A percentile compares a stretch with the other conserved stretches of the same genome.
phyloP scores from a whole-genome alignment of 2,113 vertebrate genomes.

The Chionomys nivalis region DNA sequence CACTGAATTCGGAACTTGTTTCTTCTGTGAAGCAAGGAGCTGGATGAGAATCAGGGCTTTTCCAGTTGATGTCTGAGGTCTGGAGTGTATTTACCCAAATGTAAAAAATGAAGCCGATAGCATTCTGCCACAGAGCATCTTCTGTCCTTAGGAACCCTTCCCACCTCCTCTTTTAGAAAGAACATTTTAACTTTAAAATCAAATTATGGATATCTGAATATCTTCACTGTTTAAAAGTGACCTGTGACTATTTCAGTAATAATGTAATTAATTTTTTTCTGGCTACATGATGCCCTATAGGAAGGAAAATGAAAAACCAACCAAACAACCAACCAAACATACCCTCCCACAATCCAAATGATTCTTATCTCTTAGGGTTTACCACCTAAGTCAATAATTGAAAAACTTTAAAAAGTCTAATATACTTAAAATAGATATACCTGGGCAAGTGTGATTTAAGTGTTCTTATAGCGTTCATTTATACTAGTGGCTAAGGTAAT shows the following conservation, averaged over 20 bases:
- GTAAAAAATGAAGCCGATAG: slow-evolving; percentile 13
- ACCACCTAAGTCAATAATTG: background rate
- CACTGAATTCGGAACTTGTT: background rate
- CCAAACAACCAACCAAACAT: background rate
- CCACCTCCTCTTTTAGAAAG: background rate
- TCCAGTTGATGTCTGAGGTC: background rate
- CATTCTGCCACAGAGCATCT: background rate
- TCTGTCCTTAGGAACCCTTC: background rate
- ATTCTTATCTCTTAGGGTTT: background rate
- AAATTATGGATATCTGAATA: slow-evolving; percentile 27
- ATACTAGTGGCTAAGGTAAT: background rate
- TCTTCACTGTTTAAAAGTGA: slow-evolving; percentile 14
- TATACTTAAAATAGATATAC: background rate
- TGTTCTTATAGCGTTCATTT: background rate
- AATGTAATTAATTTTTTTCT: background rate
- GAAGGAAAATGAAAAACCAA: background rate
- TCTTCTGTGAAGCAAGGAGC: background rate
- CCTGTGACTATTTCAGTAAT: background rate
- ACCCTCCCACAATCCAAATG: background rate
- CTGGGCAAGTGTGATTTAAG: background rate
- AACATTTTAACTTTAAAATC: slow-evolving; percentile 42
- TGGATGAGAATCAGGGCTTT: background rate
- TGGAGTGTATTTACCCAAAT: background rate
- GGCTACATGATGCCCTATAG: background rate
- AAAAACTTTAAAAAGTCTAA: background rate